These are phyloP conservation scores for Labeo calbasu DNA, from an alignment of 2,797 vertebrate species.

Conservation along the genomic window DNA sequence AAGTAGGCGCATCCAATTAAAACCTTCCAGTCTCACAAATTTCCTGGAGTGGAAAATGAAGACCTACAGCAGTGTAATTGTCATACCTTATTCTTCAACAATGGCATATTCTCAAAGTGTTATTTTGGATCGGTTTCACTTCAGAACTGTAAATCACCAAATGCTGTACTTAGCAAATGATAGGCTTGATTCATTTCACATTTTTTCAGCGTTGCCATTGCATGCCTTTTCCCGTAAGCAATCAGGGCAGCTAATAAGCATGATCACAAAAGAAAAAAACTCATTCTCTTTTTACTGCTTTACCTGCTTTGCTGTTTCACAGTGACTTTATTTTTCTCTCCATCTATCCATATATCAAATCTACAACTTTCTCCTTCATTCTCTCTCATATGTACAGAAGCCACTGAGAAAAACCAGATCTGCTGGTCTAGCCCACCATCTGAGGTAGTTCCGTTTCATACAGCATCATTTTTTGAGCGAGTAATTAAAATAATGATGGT, in stretches of 20 bases:
- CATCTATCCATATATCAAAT: not conserved
- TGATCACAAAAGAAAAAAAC: constrained; percentile 63
- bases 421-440: constrained; percentile 19
- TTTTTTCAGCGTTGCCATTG: constrained; percentile 43
- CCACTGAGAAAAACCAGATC: constrained; percentile 26
- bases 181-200: constrained; percentile 50
- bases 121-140: constrained; percentile 56
- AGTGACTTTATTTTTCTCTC: not conserved
- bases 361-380: constrained; percentile 26
- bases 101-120: constrained; percentile 44
- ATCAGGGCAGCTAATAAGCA: constrained; percentile 52
- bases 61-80: constrained; percentile 40
- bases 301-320: constrained; percentile 31
- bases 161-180: constrained; percentile 57
- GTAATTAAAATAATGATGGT: constrained; percentile 72
- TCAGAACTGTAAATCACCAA: constrained; percentile 57
- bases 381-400: constrained; percentile 9
- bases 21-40: not conserved
- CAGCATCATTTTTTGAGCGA: constrained; percentile 69
- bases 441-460: constrained; percentile 56
- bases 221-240: constrained; percentile 57
- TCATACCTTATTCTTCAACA: constrained; percentile 35
- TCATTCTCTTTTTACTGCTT: constrained; percentile 53
- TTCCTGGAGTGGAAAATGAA: constrained; percentile 32
- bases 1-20: constrained; percentile 3